Conservation (phyloP, 2,113 vertebrate genomes). For the Hippocampus mohnikei region DNA sequence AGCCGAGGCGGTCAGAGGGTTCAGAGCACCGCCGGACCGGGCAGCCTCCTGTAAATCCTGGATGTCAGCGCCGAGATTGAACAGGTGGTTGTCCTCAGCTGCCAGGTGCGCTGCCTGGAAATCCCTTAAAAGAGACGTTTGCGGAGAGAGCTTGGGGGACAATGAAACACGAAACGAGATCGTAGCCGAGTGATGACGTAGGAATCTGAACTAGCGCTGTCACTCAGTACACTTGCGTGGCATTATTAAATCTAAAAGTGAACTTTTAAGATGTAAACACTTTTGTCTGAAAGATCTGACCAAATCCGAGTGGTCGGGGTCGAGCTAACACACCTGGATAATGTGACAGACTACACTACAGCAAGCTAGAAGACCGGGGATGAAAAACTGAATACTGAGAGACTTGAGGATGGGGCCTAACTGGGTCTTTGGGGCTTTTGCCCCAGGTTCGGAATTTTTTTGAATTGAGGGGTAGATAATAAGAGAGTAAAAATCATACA, state of each 20-base stretch:
- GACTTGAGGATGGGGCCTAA: background rate
- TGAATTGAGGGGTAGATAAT: too few relatives aligned
- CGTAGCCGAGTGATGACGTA: conserved; percentile 15
- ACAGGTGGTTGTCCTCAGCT: conserved; percentile 25
- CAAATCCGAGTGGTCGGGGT: background rate
- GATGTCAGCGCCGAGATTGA: conserved; percentile 22
- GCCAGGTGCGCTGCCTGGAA: conserved; percentile 22
- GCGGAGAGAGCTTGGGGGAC: conserved; percentile 1
- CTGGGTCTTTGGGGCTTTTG: too few relatives aligned
- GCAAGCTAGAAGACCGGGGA: background rate
- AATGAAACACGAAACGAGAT: conserved; percentile 14
- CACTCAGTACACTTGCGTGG: background rate
- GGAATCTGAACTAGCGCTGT: background rate
- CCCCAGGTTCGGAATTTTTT: too few relatives aligned
- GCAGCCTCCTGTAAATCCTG: conserved; percentile 29
- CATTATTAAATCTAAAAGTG: background rate
- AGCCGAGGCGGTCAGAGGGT: conserved; percentile 18
- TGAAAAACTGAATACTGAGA: background rate
- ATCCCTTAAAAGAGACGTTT: conserved; percentile 28
- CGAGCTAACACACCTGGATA: background rate
- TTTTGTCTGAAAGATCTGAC: background rate
- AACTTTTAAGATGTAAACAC: background rate
- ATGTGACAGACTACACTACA: background rate
- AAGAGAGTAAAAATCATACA: too few relatives aligned
- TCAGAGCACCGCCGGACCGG: conserved; percentile 14